Conservation (phyloP, 2,113 vertebrate genomes). For the Isurus oxyrinchus region DNA sequence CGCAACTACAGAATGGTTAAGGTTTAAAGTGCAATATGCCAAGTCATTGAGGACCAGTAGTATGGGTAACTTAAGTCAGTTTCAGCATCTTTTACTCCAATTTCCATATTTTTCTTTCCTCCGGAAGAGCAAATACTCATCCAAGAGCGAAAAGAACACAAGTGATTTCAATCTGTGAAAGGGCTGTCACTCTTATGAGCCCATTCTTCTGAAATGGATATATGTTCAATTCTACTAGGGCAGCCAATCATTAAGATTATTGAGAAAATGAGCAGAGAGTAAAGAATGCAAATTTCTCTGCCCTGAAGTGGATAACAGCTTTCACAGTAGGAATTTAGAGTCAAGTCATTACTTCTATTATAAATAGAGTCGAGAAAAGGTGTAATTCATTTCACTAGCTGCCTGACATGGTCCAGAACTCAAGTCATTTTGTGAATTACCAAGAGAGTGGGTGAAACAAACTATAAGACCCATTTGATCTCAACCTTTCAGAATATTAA, state of each 20-base stretch:
- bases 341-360: neutral
- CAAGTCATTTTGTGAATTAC: neutral
- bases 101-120: neutral
- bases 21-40: neutral
- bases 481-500: neutral
- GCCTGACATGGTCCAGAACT: neutral
- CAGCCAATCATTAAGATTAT: neutral
- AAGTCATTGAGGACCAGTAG: neutral
- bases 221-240: neutral
- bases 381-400: neutral
- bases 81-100: neutral
- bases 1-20: no score
- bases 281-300: neutral
- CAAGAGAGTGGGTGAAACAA: neutral
- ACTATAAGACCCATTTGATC: neutral
- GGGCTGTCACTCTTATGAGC: neutral
- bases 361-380: neutral
- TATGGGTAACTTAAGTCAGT: neutral
- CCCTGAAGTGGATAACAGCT: conserved; percentile 12
- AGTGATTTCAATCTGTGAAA: neutral
- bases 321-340: neutral
- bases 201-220: neutral
- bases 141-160: neutral
- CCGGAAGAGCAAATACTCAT: neutral
- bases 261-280: neutral